phyloP scores from a whole-genome alignment of 2,888 invertebrate species.

The Pyrochroa serraticornis region DNA sequence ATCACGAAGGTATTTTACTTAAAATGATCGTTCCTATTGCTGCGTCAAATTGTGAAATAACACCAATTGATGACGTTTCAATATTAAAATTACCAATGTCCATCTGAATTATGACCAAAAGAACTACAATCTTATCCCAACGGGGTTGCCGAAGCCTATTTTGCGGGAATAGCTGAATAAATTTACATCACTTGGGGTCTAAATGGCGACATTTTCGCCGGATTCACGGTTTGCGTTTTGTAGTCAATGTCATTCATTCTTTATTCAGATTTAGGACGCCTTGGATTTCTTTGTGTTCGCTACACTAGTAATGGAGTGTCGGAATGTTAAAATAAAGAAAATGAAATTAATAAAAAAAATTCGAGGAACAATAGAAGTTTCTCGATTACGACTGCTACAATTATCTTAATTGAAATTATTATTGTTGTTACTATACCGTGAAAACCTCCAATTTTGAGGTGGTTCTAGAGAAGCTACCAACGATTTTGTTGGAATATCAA shows the following conservation, averaged over 20 bases:
- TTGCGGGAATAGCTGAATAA: slow-evolving; percentile 37
- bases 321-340: slow-evolving; percentile 4
- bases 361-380: slow-evolving; percentile 3
- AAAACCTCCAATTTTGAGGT: not conserved
- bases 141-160: slow-evolving; percentile 8
- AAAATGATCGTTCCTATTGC: not conserved
- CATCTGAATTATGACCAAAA: not conserved
- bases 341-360: slow-evolving; percentile 1
- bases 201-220: slow-evolving; percentile 36
- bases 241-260: slow-evolving; percentile 10
- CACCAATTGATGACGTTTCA: not conserved
- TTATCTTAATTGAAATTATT: slow-evolving; percentile 14
- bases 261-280: not conserved
- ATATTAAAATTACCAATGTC: not conserved
- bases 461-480: no score
- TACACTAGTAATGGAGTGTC: not conserved
- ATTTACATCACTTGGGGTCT: slow-evolving; percentile 39
- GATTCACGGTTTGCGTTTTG: slow-evolving; percentile 14
- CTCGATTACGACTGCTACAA: slow-evolving; percentile 3
- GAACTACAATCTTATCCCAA: not conserved
- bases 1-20: slow-evolving; percentile 17
- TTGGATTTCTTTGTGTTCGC: not conserved
- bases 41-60: not conserved
- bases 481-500: no score
- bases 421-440: slow-evolving; percentile 7